Evolutionary conservation across 2,797 vertebrate genomes (phyloP).

Genomic region (Enteromius argenteus): DNA sequence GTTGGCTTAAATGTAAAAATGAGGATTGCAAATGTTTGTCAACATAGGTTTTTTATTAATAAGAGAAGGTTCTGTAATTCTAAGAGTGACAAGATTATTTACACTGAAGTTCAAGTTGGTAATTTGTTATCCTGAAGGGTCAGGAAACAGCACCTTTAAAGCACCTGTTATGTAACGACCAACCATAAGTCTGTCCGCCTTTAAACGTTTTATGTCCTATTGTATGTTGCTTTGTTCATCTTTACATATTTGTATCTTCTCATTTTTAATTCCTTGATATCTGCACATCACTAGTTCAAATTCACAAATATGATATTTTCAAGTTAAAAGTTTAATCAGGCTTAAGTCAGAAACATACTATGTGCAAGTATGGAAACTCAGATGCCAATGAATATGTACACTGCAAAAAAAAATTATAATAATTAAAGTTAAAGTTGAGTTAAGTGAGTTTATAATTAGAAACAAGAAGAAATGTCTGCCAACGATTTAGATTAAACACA

Average conservation of each 20-base stretch:
- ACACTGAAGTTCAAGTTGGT: constrained; percentile 64
- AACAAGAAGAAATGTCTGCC: background rate
- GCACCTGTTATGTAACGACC: constrained; percentile 59
- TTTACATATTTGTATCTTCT: background rate
- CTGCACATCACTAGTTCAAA: background rate
- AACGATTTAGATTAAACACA: background rate
- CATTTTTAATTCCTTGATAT: background rate
- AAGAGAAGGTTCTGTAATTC: constrained; percentile 51
- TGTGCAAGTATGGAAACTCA: constrained; percentile 20
- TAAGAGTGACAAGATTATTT: constrained; percentile 59
- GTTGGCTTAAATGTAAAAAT: constrained; percentile 50
- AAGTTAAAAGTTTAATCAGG: background rate
- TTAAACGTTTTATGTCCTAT: background rate
- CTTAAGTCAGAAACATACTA: constrained; percentile 6
- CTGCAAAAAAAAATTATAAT: background rate
- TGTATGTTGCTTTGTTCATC: background rate
- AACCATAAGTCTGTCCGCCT: constrained; percentile 18
- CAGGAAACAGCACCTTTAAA: constrained; percentile 53
- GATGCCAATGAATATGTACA: background rate
- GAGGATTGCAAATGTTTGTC: constrained; percentile 45
- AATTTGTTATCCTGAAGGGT: constrained; percentile 48
- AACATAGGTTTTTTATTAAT: constrained; percentile 58
- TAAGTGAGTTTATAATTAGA: background rate
- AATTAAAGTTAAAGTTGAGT: background rate
- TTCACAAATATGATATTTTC: background rate